A percentile compares a stretch with the other conserved stretches of the same genome.
These are phyloP conservation scores for Acromyrmex charruanus DNA, from an alignment of 1,140 invertebrate genomes.

Conservation along the genomic window DNA sequence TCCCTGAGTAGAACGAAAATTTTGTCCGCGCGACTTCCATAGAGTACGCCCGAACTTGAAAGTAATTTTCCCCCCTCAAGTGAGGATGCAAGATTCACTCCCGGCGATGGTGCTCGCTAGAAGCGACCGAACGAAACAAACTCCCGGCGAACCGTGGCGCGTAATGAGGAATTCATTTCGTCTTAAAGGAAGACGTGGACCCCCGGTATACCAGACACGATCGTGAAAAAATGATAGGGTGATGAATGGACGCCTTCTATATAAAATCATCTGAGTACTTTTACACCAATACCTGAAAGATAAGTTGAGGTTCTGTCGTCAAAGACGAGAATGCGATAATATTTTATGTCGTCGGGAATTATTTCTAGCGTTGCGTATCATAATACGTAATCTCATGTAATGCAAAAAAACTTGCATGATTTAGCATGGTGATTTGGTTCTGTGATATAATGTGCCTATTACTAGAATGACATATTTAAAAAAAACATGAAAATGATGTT, in stretches of 20 bases:
- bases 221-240: conserved; percentile 23
- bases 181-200: neutral
- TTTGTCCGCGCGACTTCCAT: conserved; percentile 33
- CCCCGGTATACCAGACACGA: neutral
- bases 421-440: neutral
- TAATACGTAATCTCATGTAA: neutral
- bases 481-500: neutral
- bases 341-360: neutral
- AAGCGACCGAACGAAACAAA: conserved; percentile 20
- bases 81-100: conserved; percentile 7
- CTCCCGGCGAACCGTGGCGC: neutral
- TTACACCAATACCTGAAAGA: conserved; percentile 6
- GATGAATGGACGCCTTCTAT: conserved; percentile 23
- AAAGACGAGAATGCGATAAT: neutral
- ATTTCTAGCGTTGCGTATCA: neutral
- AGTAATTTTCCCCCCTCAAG: conserved; percentile 44
- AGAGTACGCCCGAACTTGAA: conserved; percentile 11
- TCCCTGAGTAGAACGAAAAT: conserved; percentile 63
- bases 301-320: neutral
- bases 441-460: neutral
- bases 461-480: neutral
- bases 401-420: neutral
- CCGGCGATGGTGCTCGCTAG: neutral
- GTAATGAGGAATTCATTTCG: conserved; percentile 48
- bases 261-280: conserved; percentile 12